These are phyloP conservation scores for Trichomycterus rosablanca DNA, from an alignment of 2,113 vertebrate genomes.

Conservation along the genomic window DNA sequence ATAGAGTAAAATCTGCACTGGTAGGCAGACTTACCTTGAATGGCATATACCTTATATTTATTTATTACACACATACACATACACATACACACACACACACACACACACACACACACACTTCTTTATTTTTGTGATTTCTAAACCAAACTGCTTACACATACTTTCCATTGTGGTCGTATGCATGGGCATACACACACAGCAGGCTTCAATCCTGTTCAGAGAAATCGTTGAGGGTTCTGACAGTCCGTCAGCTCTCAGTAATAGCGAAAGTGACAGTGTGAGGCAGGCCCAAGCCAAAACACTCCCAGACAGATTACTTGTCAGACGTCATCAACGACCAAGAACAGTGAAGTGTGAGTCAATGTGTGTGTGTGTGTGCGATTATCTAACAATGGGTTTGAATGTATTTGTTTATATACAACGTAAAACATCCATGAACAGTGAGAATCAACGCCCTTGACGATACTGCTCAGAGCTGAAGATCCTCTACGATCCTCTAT, in stretches of 20 bases:
- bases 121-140: too few relatives aligned
- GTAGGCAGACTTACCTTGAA: too few relatives aligned
- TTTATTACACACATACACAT: too few relatives aligned
- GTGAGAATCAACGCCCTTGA: neutral
- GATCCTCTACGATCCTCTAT: neutral
- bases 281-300: constrained; percentile 31
- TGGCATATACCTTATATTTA: too few relatives aligned
- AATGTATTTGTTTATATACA: constrained; percentile 8
- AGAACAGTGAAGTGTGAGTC: constrained; percentile 34
- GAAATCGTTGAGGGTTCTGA: constrained; percentile 34
- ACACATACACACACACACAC: too few relatives aligned
- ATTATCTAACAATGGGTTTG: constrained; percentile 23
- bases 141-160: too few relatives aligned
- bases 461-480: neutral
- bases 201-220: constrained; percentile 28
- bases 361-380: constrained; percentile 30
- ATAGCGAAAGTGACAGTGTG: constrained; percentile 41
- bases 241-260: constrained; percentile 43
- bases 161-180: too few relatives aligned
- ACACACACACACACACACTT: too few relatives aligned
- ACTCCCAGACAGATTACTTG: constrained; percentile 40
- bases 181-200: too few relatives aligned
- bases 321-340: constrained; percentile 41
- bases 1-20: too few relatives aligned
- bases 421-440: neutral